Evolutionary conservation across 2,797 vertebrate genomes (phyloP).

Genomic region (Phrynocephalus vlangalii): DNA sequence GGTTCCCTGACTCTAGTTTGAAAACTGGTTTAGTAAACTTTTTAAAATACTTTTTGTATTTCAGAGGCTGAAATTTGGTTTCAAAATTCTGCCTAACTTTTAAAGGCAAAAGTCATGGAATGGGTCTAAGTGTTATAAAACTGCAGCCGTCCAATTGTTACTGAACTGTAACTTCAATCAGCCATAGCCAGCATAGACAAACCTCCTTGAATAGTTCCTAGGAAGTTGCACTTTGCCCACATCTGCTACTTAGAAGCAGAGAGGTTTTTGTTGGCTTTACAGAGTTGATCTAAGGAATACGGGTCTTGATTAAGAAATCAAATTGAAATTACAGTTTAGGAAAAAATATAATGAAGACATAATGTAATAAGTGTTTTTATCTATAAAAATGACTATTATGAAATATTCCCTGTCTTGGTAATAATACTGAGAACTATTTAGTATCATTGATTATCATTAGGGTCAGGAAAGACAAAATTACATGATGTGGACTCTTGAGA

Average conservation of each 20-base stretch:
- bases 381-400: too few relatives aligned
- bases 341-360: not conserved
- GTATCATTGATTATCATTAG: not conserved
- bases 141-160: too few relatives aligned
- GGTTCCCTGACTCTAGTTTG: not conserved
- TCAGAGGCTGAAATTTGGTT: too few relatives aligned
- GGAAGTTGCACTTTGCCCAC: too few relatives aligned
- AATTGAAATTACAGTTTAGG: not conserved
- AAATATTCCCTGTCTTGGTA: too few relatives aligned
- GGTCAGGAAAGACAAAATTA: not conserved
- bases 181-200: too few relatives aligned
- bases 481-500: not conserved
- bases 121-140: too few relatives aligned
- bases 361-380: too few relatives aligned
- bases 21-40: not conserved
- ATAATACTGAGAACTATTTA: not conserved
- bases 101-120: not conserved
- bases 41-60: not conserved
- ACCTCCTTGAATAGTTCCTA: too few relatives aligned
- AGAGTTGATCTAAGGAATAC: not conserved
- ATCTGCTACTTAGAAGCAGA: not conserved
- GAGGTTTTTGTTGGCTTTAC: too few relatives aligned
- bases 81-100: not conserved
- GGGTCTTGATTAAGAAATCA: not conserved
- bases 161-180: too few relatives aligned